Conservation (phyloP, 2,113 vertebrate genomes). For the Pluvianellus socialis region DNA sequence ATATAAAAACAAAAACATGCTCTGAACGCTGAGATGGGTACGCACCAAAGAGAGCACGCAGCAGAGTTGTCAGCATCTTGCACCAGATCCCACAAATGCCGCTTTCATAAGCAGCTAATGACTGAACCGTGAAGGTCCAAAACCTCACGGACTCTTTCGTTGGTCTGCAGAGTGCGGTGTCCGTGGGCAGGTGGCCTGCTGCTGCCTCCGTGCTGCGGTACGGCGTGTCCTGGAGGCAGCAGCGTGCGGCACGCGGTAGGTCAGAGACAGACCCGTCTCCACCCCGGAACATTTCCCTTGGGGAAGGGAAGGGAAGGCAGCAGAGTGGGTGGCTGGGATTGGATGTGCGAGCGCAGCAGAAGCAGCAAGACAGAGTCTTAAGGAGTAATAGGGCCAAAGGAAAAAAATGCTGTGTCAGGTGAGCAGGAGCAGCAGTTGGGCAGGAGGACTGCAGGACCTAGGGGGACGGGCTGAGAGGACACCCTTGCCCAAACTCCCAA, state of each 20-base stretch:
- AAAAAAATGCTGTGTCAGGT: rapidly evolving
- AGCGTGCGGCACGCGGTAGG: not conserved
- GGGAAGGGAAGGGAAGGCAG: not conserved
- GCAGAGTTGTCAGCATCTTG: not conserved
- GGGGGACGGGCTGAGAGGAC: not conserved
- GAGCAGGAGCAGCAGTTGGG: not conserved
- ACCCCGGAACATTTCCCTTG: not conserved
- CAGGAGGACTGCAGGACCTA: not conserved
- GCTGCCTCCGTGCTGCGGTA: not conserved
- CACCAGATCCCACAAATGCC: not conserved
- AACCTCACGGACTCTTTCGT: not conserved
- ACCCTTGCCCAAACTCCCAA: not conserved
- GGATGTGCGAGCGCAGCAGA: not conserved
- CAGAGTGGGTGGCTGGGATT: not conserved
- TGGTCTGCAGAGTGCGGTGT: not conserved
- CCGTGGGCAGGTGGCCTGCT: not conserved
- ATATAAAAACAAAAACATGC: not conserved
- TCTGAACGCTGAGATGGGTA: not conserved
- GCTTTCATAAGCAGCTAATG: not conserved
- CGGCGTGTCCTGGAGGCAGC: not conserved
- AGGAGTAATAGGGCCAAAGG: not conserved
- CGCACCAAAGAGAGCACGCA: not conserved
- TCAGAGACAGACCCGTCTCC: not conserved
- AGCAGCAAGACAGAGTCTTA: not conserved
- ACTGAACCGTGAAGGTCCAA: not conserved